Percentiles rank a stretch among this genome's conserved stretches.
phyloP scores from a whole-genome alignment of 2,113 vertebrate species.

The Crotalus helleri region DNA sequence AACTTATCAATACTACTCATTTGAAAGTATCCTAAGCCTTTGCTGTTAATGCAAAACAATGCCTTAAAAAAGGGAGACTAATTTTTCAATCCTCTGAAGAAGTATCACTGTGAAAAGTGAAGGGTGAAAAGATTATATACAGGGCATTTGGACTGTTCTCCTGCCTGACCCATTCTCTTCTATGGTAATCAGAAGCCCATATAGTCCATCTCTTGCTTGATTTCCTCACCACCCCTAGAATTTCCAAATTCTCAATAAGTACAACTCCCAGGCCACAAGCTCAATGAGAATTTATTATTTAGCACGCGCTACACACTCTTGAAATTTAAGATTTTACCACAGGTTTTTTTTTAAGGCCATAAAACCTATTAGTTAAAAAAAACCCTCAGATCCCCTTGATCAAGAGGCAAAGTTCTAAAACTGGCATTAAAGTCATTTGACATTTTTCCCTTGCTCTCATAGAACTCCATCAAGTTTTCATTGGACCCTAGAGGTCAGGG shows the following conservation, averaged over 20 bases:
- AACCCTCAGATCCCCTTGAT: background rate
- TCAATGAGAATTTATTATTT: background rate
- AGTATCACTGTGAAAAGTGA: background rate
- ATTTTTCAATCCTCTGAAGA: background rate
- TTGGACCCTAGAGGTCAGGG: background rate
- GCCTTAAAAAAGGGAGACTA: background rate
- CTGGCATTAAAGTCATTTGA: background rate
- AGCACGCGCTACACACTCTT: background rate
- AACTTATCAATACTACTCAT: background rate
- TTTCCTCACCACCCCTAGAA: background rate
- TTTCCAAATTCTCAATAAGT: background rate
- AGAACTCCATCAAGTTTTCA: background rate
- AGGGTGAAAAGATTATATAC: background rate
- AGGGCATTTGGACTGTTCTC: background rate
- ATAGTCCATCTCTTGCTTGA: background rate
- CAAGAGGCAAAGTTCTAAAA: background rate
- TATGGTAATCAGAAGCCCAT: background rate
- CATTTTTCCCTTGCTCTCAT: background rate
- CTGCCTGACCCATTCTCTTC: background rate
- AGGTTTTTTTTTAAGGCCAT: background rate
- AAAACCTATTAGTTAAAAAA: background rate
- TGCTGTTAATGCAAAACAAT: background rate
- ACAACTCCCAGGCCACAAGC: background rate
- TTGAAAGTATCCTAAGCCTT: background rate
- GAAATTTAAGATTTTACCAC: background rate